Evolutionary conservation across 1,140 invertebrate genomes (phyloP).

Genomic region (Lepidostoma basale): DNA sequence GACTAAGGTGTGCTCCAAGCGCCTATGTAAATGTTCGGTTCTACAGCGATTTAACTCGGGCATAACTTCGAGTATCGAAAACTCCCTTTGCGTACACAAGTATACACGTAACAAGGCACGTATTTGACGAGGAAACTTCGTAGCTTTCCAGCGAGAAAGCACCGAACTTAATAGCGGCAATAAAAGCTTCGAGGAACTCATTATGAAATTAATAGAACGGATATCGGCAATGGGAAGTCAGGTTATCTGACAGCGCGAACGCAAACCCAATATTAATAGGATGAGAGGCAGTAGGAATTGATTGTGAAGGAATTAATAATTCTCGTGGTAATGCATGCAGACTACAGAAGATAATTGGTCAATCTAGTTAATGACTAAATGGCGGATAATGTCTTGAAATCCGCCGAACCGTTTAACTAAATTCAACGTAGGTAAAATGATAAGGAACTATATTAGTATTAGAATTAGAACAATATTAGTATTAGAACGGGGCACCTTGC

Average conservation of each 20-base stretch:
- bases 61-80: not conserved
- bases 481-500: too few relatives aligned
- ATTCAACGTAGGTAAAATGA: too few relatives aligned
- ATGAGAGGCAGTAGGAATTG: not conserved
- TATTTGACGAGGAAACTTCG: slow-evolving; percentile 15
- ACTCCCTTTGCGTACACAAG: too few relatives aligned
- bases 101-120: slow-evolving; percentile 1
- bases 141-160: slow-evolving; percentile 1
- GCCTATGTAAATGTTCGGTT: too few relatives aligned
- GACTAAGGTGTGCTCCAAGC: too few relatives aligned
- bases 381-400: not conserved
- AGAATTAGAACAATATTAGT: too few relatives aligned
- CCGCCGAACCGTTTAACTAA: not conserved
- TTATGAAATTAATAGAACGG: slow-evolving; percentile 27
- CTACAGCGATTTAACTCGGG: too few relatives aligned
- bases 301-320: slow-evolving; percentile 7
- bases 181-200: slow-evolving; percentile 22
- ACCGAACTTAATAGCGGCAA: slow-evolving; percentile 19
- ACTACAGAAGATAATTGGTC: slow-evolving; percentile 20
- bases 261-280: not conserved
- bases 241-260: not conserved
- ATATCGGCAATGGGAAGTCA: slow-evolving; percentile 18
- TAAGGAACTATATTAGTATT: too few relatives aligned
- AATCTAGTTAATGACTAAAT: slow-evolving; percentile 14
- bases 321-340: not conserved